phyloP scores from a whole-genome alignment of 2,888 invertebrate species.

The Keiferia lycopersicella region DNA sequence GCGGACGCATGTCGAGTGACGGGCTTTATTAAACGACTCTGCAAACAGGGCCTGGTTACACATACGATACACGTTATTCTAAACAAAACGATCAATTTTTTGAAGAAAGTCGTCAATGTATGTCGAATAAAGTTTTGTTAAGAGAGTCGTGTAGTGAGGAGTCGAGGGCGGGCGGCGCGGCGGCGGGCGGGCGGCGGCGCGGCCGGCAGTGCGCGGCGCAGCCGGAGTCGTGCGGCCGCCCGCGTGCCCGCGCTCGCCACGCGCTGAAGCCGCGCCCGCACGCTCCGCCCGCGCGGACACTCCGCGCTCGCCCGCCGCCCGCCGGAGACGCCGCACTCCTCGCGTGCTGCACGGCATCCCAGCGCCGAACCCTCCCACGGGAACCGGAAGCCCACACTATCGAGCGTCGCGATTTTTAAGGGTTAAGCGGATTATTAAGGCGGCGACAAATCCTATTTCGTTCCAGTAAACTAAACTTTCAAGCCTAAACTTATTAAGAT shows the following conservation, averaged over 20 bases:
- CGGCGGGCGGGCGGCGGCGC: conserved; percentile 32
- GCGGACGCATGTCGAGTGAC: conserved; percentile 2
- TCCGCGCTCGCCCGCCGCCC: conserved; percentile 12
- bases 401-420: conserved; percentile 22
- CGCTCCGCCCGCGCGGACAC: conserved; percentile 7
- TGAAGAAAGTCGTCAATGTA: too few species aligned
- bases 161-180: conserved; percentile 7
- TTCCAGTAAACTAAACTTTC: conserved; percentile 12
- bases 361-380: conserved; percentile 11
- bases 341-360: conserved; percentile 15
- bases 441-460: conserved; percentile 5
- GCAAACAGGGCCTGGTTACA: too few species aligned
- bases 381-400: conserved; percentile 5
- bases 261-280: conserved; percentile 34
- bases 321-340: conserved; percentile 5
- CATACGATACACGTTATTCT: too few species aligned
- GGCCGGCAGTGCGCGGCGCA: conserved; percentile 69
- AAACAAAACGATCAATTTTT: too few species aligned
- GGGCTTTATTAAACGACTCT: not conserved
- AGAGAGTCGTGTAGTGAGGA: not conserved
- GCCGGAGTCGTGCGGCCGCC: conserved; percentile 43
- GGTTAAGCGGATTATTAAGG: not conserved
- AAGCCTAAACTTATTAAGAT: conserved; percentile 9
- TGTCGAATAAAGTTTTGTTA: too few species aligned
- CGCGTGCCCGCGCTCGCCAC: conserved; percentile 31